These are phyloP conservation scores for Latheticus oryzae DNA, from an alignment of 2,888 invertebrate species.

Conservation along the genomic window DNA sequence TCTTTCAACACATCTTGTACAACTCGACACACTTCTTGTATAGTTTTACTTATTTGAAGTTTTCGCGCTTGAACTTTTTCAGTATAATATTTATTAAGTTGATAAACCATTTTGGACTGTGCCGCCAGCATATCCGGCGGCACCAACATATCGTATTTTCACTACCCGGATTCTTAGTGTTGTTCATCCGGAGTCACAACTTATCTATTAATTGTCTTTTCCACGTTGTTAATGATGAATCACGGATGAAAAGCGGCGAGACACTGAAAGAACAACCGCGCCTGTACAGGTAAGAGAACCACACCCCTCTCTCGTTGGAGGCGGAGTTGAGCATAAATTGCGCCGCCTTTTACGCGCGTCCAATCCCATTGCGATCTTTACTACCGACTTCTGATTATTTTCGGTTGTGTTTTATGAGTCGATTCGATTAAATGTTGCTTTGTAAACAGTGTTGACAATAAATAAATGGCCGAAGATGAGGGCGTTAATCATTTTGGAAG, in stretches of 20 bases:
- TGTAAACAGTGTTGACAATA: conserved; percentile 34
- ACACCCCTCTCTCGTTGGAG: conserved; percentile 48
- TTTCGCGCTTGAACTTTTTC: conserved; percentile 78
- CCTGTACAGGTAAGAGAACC: conserved; percentile 54
- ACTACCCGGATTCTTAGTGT: conserved; percentile 56
- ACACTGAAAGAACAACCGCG: conserved; percentile 54
- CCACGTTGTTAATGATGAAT: conserved; percentile 55
- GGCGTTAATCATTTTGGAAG: conserved; percentile 24
- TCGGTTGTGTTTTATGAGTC: conserved; percentile 37
- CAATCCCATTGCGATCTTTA: conserved; percentile 43
- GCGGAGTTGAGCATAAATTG: conserved; percentile 35
- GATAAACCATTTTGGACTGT: conserved; percentile 82
- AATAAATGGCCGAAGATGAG: conserved; percentile 21
- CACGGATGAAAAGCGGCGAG: conserved; percentile 55
- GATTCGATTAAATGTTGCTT: conserved; percentile 32
- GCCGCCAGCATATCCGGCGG: conserved; percentile 80
- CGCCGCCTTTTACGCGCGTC: conserved; percentile 53
- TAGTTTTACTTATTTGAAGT: conserved; percentile 74
- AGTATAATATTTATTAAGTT: conserved; percentile 83
- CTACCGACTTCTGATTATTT: conserved; percentile 40
- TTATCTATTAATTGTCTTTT: conserved; percentile 35
- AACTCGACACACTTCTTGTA: conserved; percentile 82
- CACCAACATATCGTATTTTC: conserved; percentile 70
- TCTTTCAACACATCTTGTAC: conserved; percentile 87
- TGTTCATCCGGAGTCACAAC: conserved; percentile 56